Percentiles rank a stretch among this genome's conserved stretches.
Evolutionary conservation across 2,797 vertebrate genomes (phyloP).

Genomic region (Lagodon rhomboides): DNA sequence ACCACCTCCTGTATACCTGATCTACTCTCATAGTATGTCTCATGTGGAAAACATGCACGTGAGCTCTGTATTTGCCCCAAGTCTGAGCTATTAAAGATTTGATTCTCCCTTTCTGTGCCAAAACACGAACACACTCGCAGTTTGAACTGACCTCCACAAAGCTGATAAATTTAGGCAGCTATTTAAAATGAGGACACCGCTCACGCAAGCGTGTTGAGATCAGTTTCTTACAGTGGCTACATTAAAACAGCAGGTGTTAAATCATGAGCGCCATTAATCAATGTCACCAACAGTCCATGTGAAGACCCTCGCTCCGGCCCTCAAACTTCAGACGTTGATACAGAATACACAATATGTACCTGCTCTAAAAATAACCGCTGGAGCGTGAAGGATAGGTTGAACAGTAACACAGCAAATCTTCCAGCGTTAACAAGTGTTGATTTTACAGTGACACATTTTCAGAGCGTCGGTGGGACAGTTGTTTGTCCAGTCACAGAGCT

Average conservation of each 20-base stretch:
- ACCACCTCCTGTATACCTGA: neutral
- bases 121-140: slow-evolving; percentile 53
- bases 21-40: neutral
- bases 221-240: slow-evolving; percentile 88
- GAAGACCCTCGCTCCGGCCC: slow-evolving; percentile 41
- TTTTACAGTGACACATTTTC: slow-evolving; percentile 56
- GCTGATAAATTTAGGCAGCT: slow-evolving; percentile 90
- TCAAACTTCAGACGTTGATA: slow-evolving; percentile 43
- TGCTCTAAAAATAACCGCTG: slow-evolving; percentile 38
- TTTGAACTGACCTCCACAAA: slow-evolving; percentile 85
- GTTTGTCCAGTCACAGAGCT: slow-evolving; percentile 33
- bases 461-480: slow-evolving; percentile 36
- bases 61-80: slow-evolving; percentile 2
- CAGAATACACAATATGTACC: slow-evolving; percentile 49
- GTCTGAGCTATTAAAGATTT: neutral
- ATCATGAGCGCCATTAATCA: slow-evolving; percentile 88
- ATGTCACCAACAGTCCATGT: slow-evolving; percentile 42
- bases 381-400: slow-evolving; percentile 16
- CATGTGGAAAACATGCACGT: neutral
- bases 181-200: slow-evolving; percentile 84
- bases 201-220: slow-evolving; percentile 87
- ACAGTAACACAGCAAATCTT: slow-evolving; percentile 53
- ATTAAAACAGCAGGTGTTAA: slow-evolving; percentile 90
- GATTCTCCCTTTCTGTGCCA: slow-evolving; percentile 31
- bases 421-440: slow-evolving; percentile 58